These are phyloP conservation scores for Melitaea cinxia DNA, from an alignment of 1,140 invertebrate genomes.

Conservation along the genomic window DNA sequence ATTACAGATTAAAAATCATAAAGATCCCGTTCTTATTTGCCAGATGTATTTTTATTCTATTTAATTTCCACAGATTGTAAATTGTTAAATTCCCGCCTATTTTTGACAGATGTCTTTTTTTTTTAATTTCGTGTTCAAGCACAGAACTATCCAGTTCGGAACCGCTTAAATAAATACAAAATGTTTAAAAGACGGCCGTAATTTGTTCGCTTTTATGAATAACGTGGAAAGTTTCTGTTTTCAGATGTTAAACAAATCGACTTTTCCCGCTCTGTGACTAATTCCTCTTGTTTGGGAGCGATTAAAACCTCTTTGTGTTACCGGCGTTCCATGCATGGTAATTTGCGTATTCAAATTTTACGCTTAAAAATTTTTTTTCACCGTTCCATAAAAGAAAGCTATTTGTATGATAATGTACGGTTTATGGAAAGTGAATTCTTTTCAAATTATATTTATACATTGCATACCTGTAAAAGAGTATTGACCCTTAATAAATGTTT, in stretches of 20 bases:
- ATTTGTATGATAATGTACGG: conserved; percentile 42
- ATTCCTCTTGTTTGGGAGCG: conserved; percentile 62
- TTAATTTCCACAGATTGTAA: not conserved
- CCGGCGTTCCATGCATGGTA: conserved; percentile 34
- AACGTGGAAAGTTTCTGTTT: conserved; percentile 72
- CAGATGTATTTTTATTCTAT: conserved; percentile 17
- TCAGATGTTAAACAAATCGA: conserved; percentile 62
- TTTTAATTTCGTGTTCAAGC: not conserved
- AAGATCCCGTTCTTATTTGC: conserved; percentile 22
- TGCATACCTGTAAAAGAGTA: not conserved
- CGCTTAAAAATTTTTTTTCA: conserved; percentile 56
- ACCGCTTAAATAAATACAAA: conserved; percentile 61
- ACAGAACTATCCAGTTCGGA: conserved; percentile 42
- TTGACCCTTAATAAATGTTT: too few species aligned
- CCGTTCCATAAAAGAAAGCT: conserved; percentile 46
- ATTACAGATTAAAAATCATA: not conserved
- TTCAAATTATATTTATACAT: not conserved
- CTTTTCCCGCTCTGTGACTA: conserved; percentile 67
- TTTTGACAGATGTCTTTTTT: not conserved
- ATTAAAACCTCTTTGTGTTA: conserved; percentile 58
- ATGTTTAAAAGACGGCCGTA: conserved; percentile 46
- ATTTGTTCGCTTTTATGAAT: conserved; percentile 46
- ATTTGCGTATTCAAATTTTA: conserved; percentile 49
- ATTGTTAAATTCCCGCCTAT: not conserved
- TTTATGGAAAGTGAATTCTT: conserved; percentile 7